A percentile compares a stretch with the other conserved stretches of the same genome.
These are phyloP conservation scores for Gymnoscopelus braueri DNA, from an alignment of 2,797 vertebrate species.

Conservation along the genomic window DNA sequence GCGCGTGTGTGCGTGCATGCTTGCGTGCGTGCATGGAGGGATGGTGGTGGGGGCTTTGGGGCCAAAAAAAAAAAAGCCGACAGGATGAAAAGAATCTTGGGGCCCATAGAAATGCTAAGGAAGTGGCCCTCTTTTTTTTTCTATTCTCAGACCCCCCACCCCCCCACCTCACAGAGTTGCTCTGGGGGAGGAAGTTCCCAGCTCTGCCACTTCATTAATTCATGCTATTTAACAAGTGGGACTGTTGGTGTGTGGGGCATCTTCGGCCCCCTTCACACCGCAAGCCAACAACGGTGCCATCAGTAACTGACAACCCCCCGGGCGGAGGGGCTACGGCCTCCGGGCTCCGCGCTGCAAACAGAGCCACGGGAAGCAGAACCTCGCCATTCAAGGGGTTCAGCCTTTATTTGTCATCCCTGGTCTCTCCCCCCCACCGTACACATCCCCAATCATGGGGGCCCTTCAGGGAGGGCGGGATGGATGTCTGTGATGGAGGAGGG, in stretches of 20 bases:
- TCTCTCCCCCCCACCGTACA: slow-evolving; percentile 68
- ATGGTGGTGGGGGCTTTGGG: slow-evolving; percentile 17
- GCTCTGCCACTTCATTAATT: slow-evolving; percentile 87
- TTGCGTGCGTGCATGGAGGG: slow-evolving; percentile 35
- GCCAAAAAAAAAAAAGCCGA: slow-evolving; percentile 48
- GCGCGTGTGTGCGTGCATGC: slow-evolving; percentile 35
- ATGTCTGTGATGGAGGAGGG: slow-evolving; percentile 56
- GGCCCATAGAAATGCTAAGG: slow-evolving; percentile 82
- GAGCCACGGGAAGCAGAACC: slow-evolving; percentile 75
- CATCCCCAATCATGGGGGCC: slow-evolving; percentile 69
- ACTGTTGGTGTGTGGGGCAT: slow-evolving; percentile 76
- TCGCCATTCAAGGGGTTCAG: slow-evolving; percentile 69
- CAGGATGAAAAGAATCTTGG: slow-evolving; percentile 82
- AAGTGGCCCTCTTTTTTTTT: slow-evolving; percentile 75
- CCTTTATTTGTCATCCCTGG: slow-evolving; percentile 81
- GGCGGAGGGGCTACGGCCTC: slow-evolving; percentile 77
- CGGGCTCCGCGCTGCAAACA: slow-evolving; percentile 79
- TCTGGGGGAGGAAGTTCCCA: slow-evolving; percentile 82
- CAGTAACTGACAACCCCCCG: slow-evolving; percentile 81
- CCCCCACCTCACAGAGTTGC: slow-evolving; percentile 55
- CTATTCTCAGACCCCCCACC: neutral
- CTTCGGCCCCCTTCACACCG: slow-evolving; percentile 77
- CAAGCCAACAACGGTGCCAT: slow-evolving; percentile 76
- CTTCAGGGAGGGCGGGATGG: slow-evolving; percentile 59
- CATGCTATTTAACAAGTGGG: slow-evolving; percentile 83